phyloP scores from a whole-genome alignment of 1,140 invertebrate species.

The Ditylenchus dipsaci region DNA sequence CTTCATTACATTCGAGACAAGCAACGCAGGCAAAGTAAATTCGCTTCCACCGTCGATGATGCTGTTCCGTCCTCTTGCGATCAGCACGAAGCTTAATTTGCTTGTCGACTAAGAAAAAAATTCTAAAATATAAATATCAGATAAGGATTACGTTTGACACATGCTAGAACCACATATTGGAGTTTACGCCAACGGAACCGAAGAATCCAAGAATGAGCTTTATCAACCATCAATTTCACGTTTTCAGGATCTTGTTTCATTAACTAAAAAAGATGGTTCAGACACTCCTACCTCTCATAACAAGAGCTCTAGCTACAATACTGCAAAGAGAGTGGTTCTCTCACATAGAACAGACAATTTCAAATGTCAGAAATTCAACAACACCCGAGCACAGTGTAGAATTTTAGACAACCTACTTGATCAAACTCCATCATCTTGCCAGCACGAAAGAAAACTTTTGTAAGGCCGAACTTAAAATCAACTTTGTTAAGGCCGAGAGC shows the following conservation, averaged over 20 bases:
- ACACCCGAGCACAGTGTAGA: not conserved
- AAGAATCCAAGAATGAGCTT: conserved; percentile 31
- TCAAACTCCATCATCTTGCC: conserved; percentile 93
- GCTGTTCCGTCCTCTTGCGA: not conserved
- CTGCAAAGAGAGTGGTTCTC: no score
- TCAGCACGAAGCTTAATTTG: conserved; percentile 72
- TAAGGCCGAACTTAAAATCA: conserved; percentile 93
- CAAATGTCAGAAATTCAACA: not conserved
- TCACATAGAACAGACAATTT: not conserved
- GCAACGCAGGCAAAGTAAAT: not conserved
- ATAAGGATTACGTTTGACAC: conserved; percentile 23
- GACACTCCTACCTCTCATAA: no score
- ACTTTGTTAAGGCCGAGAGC: conserved; percentile 84
- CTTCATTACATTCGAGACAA: not conserved
- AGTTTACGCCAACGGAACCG: conserved; percentile 32
- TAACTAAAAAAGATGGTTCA: conserved; percentile 29
- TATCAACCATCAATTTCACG: conserved; percentile 23
- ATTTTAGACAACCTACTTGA: conserved; percentile 64
- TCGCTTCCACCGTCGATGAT: not conserved
- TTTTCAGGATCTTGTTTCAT: conserved; percentile 24
- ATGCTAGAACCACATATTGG: conserved; percentile 16
- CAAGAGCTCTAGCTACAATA: no score
- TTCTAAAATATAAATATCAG: no score
- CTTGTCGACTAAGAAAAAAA: conserved; percentile 77
- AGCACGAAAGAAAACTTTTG: conserved; percentile 93